phyloP scores from a whole-genome alignment of 2,113 vertebrate species.

The Furnarius figulus region DNA sequence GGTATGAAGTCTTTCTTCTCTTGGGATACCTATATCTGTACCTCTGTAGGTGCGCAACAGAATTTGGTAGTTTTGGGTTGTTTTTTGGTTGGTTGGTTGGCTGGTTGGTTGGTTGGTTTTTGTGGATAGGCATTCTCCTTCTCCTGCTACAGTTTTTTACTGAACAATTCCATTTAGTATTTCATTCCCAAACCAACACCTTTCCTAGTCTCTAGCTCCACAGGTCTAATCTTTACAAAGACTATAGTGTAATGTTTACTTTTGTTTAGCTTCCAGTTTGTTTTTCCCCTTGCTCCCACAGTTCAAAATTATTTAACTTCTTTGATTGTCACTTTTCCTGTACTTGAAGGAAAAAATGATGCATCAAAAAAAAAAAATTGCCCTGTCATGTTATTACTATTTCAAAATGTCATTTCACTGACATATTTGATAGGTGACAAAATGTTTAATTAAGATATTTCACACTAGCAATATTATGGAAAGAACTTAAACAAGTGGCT shows the following conservation, averaged over 20 bases:
- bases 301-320: not conserved
- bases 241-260: not conserved
- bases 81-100: no score
- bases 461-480: not conserved
- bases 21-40: rapidly evolving
- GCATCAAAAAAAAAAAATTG: not conserved
- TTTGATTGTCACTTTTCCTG: not conserved
- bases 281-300: not conserved
- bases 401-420: not conserved
- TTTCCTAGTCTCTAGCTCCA: not conserved
- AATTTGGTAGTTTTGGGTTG: not conserved
- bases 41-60: not conserved
- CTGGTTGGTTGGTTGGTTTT: not conserved
- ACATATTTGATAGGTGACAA: not conserved
- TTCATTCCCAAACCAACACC: not conserved
- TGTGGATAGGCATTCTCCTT: not conserved
- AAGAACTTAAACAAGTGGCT: not conserved
- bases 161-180: not conserved
- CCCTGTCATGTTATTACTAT: not conserved
- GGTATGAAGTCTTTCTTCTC: not conserved
- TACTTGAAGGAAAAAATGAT: not conserved
- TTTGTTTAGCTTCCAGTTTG: not conserved
- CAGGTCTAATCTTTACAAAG: not conserved
- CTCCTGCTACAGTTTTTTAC: not conserved
- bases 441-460: not conserved